These are phyloP conservation scores for Lepidocyrtinus sp. DNA, from an alignment of 2,888 invertebrate genomes.

Conservation along the genomic window DNA sequence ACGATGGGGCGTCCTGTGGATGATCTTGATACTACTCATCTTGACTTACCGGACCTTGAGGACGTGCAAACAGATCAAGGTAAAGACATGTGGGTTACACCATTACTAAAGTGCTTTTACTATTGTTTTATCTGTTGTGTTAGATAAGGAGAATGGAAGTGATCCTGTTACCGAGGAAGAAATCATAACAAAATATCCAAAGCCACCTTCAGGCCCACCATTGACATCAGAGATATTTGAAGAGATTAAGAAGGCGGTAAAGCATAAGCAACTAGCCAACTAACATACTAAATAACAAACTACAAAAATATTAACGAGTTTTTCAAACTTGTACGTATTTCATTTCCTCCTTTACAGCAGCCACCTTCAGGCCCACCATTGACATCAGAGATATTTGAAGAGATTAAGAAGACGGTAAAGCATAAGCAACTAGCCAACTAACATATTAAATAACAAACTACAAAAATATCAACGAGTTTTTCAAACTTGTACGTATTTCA, in stretches of 20 bases:
- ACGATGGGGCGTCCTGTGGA: no score
- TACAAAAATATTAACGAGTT: slow-evolving; percentile 3
- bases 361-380: slow-evolving; percentile 38
- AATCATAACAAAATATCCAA: slow-evolving; percentile 36
- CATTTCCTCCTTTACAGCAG: slow-evolving; percentile 32
- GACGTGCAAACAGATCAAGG: not conserved
- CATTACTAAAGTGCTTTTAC: not conserved
- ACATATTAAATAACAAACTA: not conserved
- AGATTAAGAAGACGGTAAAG: slow-evolving; percentile 39
- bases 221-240: slow-evolving; percentile 53
- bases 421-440: no score
- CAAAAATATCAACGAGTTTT: slow-evolving; percentile 4
- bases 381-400: slow-evolving; percentile 49
- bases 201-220: slow-evolving; percentile 35
- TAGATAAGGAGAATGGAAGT: slow-evolving; percentile 53
- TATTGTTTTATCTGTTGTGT: slow-evolving; percentile 2
- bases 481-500: slow-evolving; percentile 15
- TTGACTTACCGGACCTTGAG: not conserved
- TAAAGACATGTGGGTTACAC: not conserved
- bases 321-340: slow-evolving; percentile 8
- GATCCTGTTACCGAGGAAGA: slow-evolving; percentile 38
- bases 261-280: no score
- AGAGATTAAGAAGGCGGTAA: slow-evolving; percentile 36
- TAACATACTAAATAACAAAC: not conserved
- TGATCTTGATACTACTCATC: not conserved